phyloP scores from a whole-genome alignment of 2,888 invertebrate species.

The Polyommatus icarus region DNA sequence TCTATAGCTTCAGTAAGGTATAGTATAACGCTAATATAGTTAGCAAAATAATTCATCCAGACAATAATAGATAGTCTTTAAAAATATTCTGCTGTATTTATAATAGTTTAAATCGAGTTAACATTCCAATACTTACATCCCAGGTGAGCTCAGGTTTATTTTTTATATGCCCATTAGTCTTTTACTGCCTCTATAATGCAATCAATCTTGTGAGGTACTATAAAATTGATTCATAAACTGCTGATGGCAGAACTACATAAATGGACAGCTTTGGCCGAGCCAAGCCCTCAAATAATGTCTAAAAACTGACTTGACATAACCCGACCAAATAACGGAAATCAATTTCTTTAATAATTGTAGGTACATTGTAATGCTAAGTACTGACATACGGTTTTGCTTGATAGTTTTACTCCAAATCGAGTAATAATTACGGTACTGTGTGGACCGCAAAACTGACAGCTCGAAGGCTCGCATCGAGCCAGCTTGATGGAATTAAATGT shows the following conservation, averaged over 20 bases:
- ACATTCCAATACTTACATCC: slow-evolving; percentile 21
- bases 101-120: neutral
- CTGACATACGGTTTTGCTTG: too few relatives aligned
- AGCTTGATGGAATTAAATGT: too few relatives aligned
- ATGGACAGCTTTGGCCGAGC: too few relatives aligned
- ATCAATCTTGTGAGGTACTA: neutral
- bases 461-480: too few relatives aligned
- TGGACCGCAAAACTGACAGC: too few relatives aligned
- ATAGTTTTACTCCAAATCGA: too few relatives aligned
- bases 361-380: too few relatives aligned
- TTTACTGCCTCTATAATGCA: neutral
- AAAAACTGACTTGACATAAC: neutral
- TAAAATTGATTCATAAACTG: too few relatives aligned
- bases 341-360: neutral
- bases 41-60: neutral
- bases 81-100: neutral
- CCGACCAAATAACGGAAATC: neutral
- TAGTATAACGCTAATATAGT: neutral
- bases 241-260: too few relatives aligned
- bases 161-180: neutral
- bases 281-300: too few relatives aligned
- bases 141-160: neutral
- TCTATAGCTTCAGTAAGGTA: neutral
- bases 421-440: too few relatives aligned
- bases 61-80: neutral